Percentiles rank a stretch among this genome's conserved stretches.
phyloP scores from a whole-genome alignment of 2,797 vertebrate genomes.

The Gobio occitaniae region DNA sequence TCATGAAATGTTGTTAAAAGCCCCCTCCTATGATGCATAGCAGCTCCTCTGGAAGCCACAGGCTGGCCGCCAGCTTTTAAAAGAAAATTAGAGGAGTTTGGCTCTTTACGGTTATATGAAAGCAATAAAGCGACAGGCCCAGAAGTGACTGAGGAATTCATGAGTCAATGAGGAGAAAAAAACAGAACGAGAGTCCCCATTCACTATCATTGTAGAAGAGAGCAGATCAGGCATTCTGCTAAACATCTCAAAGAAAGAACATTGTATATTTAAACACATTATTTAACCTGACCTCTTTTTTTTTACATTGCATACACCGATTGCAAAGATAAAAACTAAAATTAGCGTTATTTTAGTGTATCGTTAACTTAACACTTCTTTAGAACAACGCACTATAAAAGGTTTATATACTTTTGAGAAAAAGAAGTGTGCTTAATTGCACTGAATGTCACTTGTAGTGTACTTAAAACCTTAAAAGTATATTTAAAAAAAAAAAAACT shows the following conservation, averaged over 20 bases:
- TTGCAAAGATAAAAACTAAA: not conserved
- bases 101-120: conserved; percentile 63
- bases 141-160: conserved; percentile 40
- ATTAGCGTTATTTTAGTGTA: too few relatives aligned
- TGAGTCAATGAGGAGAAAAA: conserved; percentile 39
- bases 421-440: not conserved
- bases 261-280: not conserved
- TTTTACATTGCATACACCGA: not conserved
- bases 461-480: not conserved
- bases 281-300: not conserved
- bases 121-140: conserved; percentile 57
- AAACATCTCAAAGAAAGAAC: not conserved
- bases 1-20: conserved; percentile 66
- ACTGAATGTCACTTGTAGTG: not conserved
- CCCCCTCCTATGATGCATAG: conserved; percentile 41
- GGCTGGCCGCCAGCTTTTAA: conserved; percentile 57
- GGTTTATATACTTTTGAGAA: not conserved
- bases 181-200: not conserved
- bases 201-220: not conserved
- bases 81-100: conserved; percentile 66
- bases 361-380: not conserved
- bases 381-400: not conserved
- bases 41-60: conserved; percentile 38
- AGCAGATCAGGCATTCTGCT: too few relatives aligned
- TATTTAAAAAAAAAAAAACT: not conserved